These are phyloP conservation scores for Hyperoplus lanceolatus DNA, from an alignment of 2,797 vertebrate species.

Conservation along the genomic window DNA sequence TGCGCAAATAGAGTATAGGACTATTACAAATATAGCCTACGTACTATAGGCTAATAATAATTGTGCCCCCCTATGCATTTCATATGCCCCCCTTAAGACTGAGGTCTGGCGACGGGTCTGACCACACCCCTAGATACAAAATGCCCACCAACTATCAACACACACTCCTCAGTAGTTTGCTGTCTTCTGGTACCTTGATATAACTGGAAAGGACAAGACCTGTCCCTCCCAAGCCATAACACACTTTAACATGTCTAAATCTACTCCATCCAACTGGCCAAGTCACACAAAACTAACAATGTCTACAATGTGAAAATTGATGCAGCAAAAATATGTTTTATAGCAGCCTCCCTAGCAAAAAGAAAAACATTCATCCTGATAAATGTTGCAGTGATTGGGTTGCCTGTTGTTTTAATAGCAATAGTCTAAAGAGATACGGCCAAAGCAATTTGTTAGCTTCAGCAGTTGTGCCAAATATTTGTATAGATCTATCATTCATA, in stretches of 20 bases:
- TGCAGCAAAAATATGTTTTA: conserved; percentile 25
- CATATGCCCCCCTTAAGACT: too few relatives aligned
- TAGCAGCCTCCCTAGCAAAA: conserved; percentile 13
- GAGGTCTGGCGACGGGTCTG: not conserved
- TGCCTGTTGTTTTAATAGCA: conserved; percentile 53
- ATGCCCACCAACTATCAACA: conserved; percentile 21
- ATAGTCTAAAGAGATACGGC: conserved; percentile 44
- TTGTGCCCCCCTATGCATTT: too few relatives aligned
- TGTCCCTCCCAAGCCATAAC: conserved; percentile 28
- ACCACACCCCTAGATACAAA: conserved; percentile 3
- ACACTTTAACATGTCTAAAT: conserved; percentile 31
- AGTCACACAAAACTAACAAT: conserved; percentile 18
- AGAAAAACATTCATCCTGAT: conserved; percentile 38
- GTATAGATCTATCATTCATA: conserved; percentile 49
- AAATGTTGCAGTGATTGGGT: conserved; percentile 43
- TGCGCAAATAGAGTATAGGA: too few relatives aligned
- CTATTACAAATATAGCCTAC: too few relatives aligned
- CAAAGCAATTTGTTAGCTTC: conserved; percentile 53
- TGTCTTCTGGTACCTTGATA: conserved; percentile 28
- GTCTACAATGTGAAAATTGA: conserved; percentile 32
- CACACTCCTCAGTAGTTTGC: conserved; percentile 11
- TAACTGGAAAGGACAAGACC: conserved; percentile 32
- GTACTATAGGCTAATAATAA: too few relatives aligned
- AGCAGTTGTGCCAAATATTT: conserved; percentile 52
- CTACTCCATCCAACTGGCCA: conserved; percentile 16